A percentile compares a stretch with the other conserved stretches of the same genome.
Conservation (phyloP, 2,113 vertebrate species). For the Alexandromys fortis region DNA sequence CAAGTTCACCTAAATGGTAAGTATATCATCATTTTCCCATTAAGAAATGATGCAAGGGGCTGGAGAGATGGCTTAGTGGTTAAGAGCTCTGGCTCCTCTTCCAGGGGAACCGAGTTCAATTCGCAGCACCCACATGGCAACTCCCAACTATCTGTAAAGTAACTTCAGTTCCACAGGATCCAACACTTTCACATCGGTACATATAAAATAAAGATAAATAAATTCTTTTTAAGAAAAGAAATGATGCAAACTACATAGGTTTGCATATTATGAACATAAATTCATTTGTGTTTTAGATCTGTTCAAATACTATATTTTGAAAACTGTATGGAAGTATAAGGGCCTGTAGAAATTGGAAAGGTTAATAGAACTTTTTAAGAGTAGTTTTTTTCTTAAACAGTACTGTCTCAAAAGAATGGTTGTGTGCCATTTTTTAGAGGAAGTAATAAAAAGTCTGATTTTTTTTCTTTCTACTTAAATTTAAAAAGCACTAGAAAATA, state of each 20-base stretch:
- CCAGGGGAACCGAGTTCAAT: too few relatives aligned
- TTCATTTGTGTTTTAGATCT: constrained; percentile 43
- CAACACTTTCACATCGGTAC: too few relatives aligned
- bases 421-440: background rate
- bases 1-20: constrained; percentile 95
- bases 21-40: constrained; percentile 57
- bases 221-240: background rate
- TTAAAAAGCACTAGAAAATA: constrained; percentile 34
- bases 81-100: too few relatives aligned
- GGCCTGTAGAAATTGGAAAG: background rate
- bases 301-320: background rate
- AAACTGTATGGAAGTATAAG: background rate
- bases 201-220: too few relatives aligned
- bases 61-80: too few relatives aligned
- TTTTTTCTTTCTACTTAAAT: constrained; percentile 41
- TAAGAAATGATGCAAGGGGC: background rate
- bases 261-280: constrained; percentile 26
- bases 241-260: background rate
- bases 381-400: background rate
- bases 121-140: too few relatives aligned
- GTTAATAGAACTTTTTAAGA: background rate
- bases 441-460: background rate
- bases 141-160: too few relatives aligned
- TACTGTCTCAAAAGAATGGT: background rate
- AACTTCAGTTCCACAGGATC: too few relatives aligned